phyloP scores from a whole-genome alignment of 2,113 vertebrate species.

The Hucho hucho region DNA sequence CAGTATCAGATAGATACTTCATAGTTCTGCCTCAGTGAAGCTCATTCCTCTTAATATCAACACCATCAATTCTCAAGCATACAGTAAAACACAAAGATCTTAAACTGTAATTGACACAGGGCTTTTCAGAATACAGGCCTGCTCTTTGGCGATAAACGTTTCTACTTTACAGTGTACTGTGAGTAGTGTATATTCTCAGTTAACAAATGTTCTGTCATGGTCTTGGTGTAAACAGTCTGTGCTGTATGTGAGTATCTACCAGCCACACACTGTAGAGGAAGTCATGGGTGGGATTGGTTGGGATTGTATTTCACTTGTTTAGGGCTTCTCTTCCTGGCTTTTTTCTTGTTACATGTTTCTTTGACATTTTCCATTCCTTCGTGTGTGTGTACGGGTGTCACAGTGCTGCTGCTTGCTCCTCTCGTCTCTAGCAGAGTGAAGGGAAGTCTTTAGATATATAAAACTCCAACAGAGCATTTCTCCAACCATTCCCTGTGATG shows the following conservation, averaged over 20 bases:
- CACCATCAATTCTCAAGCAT: not conserved
- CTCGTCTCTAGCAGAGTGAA: not conserved
- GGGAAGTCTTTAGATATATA: conserved; percentile 10
- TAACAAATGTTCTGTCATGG: not conserved
- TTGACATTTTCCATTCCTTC: not conserved
- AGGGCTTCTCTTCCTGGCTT: not conserved
- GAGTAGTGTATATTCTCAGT: not conserved
- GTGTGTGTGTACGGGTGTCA: too few species aligned
- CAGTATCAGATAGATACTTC: not conserved
- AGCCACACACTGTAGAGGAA: not conserved
- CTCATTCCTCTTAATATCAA: not conserved
- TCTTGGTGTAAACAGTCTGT: not conserved
- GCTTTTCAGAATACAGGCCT: not conserved
- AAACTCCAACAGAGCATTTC: conserved; percentile 44
- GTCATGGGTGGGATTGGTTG: not conserved
- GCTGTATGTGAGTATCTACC: not conserved
- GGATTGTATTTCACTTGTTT: not conserved
- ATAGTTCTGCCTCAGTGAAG: not conserved
- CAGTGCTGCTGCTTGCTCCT: not conserved
- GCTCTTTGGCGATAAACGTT: too few species aligned
- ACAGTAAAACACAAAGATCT: too few species aligned
- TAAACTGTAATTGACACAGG: too few species aligned
- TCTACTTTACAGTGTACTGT: not conserved
- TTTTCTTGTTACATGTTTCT: not conserved
- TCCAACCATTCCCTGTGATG: conserved; percentile 49